Percentiles rank a stretch among this genome's conserved stretches.
Conservation (phyloP, 92 coral and sea anemone genomes). For the Plumapathes pennacea region DNA sequence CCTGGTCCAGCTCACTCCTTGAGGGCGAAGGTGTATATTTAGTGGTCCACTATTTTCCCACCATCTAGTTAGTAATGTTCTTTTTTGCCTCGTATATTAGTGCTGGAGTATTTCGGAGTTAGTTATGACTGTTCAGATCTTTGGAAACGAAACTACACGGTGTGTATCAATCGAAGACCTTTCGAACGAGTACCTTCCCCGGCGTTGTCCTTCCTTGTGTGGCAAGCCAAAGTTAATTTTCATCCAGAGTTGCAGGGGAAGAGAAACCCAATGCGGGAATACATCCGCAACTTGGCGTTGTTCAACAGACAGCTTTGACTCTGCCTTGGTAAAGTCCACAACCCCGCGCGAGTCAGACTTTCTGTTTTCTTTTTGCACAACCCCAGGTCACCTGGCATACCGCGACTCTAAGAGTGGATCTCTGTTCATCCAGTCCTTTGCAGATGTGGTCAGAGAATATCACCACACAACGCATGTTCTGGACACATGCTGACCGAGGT, state of each 20-base stretch:
- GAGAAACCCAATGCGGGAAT: too few species aligned
- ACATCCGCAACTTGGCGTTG: too few species aligned
- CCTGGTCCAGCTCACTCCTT: constrained; percentile 33
- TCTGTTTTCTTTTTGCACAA: constrained; percentile 5
- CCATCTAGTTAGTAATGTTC: too few species aligned
- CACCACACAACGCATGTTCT: constrained; percentile 13
- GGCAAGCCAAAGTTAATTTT: constrained; percentile 54
- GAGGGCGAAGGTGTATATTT: constrained; percentile 17
- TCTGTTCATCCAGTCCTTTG: constrained; percentile 6
- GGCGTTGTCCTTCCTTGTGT: constrained; percentile 26
- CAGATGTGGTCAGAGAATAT: constrained; percentile 6
- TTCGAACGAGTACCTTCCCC: constrained; percentile 7
- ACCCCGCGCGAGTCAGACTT: constrained; percentile 9
- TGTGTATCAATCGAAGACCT: constrained; percentile 1
- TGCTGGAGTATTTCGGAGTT: too few species aligned
- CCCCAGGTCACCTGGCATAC: constrained; percentile 10
- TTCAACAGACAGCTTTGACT: too few species aligned
- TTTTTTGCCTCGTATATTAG: too few species aligned
- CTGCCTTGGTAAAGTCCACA: too few species aligned
- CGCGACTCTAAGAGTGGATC: constrained; percentile 2
- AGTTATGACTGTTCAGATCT: too few species aligned
- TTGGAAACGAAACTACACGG: too few species aligned
- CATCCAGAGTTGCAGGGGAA: constrained; percentile 62
- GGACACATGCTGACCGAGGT: constrained; percentile 32
- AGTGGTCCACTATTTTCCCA: too few species aligned